Evolutionary conservation across 2,888 invertebrate species (phyloP).

Genomic region (Yponomeuta evonymella): DNA sequence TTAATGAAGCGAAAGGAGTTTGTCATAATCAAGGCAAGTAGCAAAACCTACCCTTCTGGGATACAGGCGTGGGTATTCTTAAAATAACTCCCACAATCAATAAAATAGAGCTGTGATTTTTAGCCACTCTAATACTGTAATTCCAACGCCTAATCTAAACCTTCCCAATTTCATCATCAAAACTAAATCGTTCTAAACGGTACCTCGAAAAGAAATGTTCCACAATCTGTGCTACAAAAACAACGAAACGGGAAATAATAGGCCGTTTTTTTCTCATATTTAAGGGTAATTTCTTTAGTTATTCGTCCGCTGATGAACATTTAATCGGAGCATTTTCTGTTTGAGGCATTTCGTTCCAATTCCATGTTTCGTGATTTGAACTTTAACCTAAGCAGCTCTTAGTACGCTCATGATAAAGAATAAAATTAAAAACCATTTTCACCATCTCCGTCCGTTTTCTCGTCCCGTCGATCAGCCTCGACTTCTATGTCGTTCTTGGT

Average conservation of each 20-base stretch:
- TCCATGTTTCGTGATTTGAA: neutral
- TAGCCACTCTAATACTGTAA: too few species aligned
- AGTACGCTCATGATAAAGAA: neutral
- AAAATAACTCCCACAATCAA: too few species aligned
- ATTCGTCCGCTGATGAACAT: conserved; percentile 45
- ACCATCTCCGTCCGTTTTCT: too few species aligned
- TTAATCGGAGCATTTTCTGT: conserved; percentile 44
- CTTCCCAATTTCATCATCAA: neutral
- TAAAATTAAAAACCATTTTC: too few species aligned
- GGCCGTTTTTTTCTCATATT: conserved; percentile 48
- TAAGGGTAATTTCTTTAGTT: conserved; percentile 45
- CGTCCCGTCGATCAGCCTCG: too few species aligned
- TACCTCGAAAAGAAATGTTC: neutral
- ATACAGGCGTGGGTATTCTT: too few species aligned
- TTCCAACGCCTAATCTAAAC: neutral
- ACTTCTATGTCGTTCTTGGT: too few species aligned
- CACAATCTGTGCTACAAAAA: neutral
- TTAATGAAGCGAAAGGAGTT: too few species aligned
- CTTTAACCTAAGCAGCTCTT: neutral
- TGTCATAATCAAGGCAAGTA: too few species aligned
- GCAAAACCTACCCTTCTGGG: too few species aligned
- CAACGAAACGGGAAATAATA: conserved; percentile 14
- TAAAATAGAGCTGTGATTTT: too few species aligned
- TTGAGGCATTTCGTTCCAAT: neutral
- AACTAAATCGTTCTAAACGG: conserved; percentile 1